Evolutionary conservation across 2,113 vertebrate genomes (phyloP).

Genomic region (Calyptommatus sinebrachiatus): DNA sequence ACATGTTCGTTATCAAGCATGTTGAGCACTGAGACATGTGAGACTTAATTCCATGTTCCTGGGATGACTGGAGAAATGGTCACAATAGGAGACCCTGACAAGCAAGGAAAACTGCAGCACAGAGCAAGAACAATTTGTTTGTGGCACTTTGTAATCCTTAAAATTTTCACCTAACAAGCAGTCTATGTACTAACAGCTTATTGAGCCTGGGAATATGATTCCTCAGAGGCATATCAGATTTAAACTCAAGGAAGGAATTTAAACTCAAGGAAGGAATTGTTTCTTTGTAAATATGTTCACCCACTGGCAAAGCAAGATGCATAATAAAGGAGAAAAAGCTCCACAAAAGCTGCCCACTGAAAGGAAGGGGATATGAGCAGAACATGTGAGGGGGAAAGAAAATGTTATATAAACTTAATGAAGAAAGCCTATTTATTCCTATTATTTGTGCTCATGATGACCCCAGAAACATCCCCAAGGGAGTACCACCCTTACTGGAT

Average conservation of each 20-base stretch:
- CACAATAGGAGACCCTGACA: background rate
- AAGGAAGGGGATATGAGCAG: background rate
- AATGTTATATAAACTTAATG: background rate
- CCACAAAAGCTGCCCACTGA: background rate
- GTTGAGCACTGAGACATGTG: too few species aligned
- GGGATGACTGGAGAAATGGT: too few species aligned
- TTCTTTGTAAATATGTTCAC: background rate
- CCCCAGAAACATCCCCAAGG: too few species aligned
- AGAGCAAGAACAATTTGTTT: background rate
- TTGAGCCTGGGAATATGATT: background rate
- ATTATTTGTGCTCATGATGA: too few species aligned
- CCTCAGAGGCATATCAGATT: background rate
- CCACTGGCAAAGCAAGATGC: background rate
- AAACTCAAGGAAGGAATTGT: background rate
- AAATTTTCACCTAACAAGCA: background rate
- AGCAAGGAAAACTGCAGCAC: background rate
- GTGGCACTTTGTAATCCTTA: background rate
- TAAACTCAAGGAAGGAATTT: background rate
- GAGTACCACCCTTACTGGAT: too few species aligned
- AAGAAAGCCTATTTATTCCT: background rate
- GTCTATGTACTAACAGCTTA: background rate
- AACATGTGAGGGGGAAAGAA: background rate
- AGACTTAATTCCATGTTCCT: too few species aligned
- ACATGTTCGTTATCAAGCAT: too few species aligned
- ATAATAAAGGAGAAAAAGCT: background rate